Evolutionary conservation across 2,888 invertebrate species (phyloP), one percentile per base, ranked within the genome.

Genomic region (Spilarctia lutea): DNA sequence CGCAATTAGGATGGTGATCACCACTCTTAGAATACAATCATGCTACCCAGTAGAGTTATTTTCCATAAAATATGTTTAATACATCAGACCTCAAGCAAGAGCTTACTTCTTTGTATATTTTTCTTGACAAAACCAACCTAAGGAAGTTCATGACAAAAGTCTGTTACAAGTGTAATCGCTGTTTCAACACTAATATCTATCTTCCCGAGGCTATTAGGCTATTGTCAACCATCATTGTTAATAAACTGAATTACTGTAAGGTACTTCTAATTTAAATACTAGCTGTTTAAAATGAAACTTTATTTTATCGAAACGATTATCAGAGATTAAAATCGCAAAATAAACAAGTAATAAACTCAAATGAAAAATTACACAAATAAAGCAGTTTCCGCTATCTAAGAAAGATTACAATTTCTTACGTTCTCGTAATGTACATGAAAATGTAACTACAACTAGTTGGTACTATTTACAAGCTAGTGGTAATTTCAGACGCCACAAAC

Each of bases 151-250:
- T 30, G n/a, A 30, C 27, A 48, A 16, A 3, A 18, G 35, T 35
- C 33, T 45, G 24, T 68, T 35, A 68, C 66, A 16, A 68, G 48
- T 30, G 2, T 30, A 27, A 68, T 6, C 3, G 68, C 60, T 39
- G 67, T 67, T 48, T 66, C 52, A 20, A n/a, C 45, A 65, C 65
- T 48, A 63, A 48, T 65, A 30, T 65, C 20, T 18, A 20, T 20
- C 11, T 42, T 60, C 70, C 70, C 27, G 27, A 39, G 70, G 60
- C 56, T n/a, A 56, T 39, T 60, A 39, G 70, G 56, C 56, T n/a
- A 56, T 39, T 60, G 20, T 39, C 35, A 1, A 39, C 69, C n/a
- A 60, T 42, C 16, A 70, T 39, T 56, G n/a, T 18, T 30, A 4
- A 48, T 16, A 30, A 42, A 70, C 56, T 39, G 18, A 39, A 30